Base-by-base conservation (phyloP, 2,797 vertebrate genomes). In the Anguilla marmorata region DNA sequence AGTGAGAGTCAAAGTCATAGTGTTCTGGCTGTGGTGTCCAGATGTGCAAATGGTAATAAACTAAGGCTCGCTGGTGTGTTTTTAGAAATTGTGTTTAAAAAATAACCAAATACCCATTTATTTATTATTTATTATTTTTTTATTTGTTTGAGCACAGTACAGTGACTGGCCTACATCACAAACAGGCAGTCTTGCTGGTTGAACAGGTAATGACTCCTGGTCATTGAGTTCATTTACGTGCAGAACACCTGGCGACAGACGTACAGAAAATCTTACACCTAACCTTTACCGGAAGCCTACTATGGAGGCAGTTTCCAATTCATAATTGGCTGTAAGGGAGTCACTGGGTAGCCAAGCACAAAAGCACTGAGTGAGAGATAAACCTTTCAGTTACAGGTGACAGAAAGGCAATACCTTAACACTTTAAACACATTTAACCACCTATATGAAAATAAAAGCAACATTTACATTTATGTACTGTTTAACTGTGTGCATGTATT, bases 151-250 rank as follows among this genome's bases (percentile, higher is more conserved):
- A 66, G 21, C 21, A 24, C n/a, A 3, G 30, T 14, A 74, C 69
- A 74, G 27, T 11, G 63, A 27, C 63, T 12, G 69, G 41, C 60
- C 63, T 66, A 21, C 24, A 50, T 52, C 21, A 87, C 80, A 84
- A 87, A 84, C 79, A 87, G 19, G 79, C 86, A 52, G 24, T 50
- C 45, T 72, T 82, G 48, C 48, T 60, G 56, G 27, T 60, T 56
- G 63, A 88, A 63, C 27, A 82, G 50, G 80, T 58, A 54, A 66
- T 27, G 60, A 69, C 60, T 85, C 82, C 7, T 45, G 82, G 48
- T 74, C 45, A 30, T 63, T 54, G 80, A 41, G 16, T 45, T 41
- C 37, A 37, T 3, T 45, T 79, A 8, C 66, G 60, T 41, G 60
- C n/a, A 69, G 63, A 79, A 7, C 74, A 41, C 1, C 37, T 50